Conservation (phyloP, 2,113 vertebrate genomes). For the Gnathonemus echidnorhynchus region DNA sequence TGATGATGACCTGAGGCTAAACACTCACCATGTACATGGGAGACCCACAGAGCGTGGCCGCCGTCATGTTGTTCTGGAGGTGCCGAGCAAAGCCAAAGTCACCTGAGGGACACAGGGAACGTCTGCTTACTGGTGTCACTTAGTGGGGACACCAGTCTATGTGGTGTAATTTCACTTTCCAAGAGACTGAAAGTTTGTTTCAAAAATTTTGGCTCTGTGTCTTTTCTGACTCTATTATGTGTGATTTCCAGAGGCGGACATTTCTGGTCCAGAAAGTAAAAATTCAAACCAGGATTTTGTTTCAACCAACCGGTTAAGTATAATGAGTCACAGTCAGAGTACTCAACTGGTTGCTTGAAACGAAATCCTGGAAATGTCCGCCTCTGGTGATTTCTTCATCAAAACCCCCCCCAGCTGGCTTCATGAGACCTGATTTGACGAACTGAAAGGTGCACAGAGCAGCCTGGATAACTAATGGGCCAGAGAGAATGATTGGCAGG, state of each 20-base stretch:
- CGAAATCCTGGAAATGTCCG: too few relatives aligned
- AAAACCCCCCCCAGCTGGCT: background rate
- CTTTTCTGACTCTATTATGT: background rate
- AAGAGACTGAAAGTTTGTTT: background rate
- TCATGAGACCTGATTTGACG: background rate
- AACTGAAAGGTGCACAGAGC: background rate
- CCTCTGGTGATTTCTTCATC: background rate
- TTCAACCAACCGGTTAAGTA: too few relatives aligned
- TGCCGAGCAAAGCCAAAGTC: conserved; percentile 98
- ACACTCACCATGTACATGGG: conserved; percentile 97
- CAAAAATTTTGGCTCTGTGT: background rate
- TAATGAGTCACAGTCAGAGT: too few relatives aligned
- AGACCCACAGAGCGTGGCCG: conserved; percentile 89
- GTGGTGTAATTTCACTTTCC: background rate
- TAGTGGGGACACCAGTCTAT: background rate
- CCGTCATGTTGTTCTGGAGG: conserved; percentile 98
- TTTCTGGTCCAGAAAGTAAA: too few relatives aligned
- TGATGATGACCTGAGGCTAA: background rate
- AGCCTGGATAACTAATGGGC: background rate
- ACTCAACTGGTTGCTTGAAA: too few relatives aligned
- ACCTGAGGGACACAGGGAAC: conserved; percentile 58
- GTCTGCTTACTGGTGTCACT: background rate
- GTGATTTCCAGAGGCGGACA: background rate
- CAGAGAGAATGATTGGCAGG: conserved; percentile 1
- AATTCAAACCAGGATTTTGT: too few relatives aligned